Conservation (phyloP, 2,888 invertebrate genomes). For the Neoscelio sp. region DNA sequence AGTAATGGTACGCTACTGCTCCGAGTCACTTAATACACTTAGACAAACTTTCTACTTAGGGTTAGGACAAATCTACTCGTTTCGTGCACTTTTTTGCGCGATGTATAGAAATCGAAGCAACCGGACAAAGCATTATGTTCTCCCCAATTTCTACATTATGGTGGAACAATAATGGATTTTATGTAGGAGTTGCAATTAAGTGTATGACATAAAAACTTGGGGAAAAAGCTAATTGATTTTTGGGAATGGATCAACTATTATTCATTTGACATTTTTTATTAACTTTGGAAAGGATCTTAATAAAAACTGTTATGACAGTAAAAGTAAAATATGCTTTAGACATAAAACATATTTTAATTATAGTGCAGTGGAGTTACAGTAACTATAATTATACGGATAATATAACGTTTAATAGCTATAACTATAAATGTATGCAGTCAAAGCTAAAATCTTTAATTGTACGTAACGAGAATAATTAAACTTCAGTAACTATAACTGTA, state of each 20-base stretch:
- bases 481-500: not conserved
- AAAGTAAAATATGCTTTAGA: slow-evolving; percentile 35
- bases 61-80: slow-evolving; percentile 35
- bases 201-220: slow-evolving; percentile 24
- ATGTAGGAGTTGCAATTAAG: slow-evolving; percentile 23
- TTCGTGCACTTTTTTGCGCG: slow-evolving; percentile 31
- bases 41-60: slow-evolving; percentile 41
- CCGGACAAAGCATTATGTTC: slow-evolving; percentile 19
- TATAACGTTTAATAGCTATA: slow-evolving; percentile 19
- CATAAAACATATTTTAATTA: slow-evolving; percentile 32
- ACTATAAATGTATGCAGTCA: slow-evolving; percentile 23
- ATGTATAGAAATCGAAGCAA: slow-evolving; percentile 3
- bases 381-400: slow-evolving; percentile 12
- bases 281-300: too few species aligned
- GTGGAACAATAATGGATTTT: slow-evolving; percentile 41
- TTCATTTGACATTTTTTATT: slow-evolving; percentile 33
- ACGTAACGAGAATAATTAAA: not conserved
- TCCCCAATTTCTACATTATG: slow-evolving; percentile 33
- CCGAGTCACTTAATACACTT: slow-evolving; percentile 69
- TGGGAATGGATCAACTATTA: slow-evolving; percentile 14
- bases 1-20: slow-evolving; percentile 45
- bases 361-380: not conserved
- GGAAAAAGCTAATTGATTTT: slow-evolving; percentile 58
- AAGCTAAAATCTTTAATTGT: slow-evolving; percentile 30
- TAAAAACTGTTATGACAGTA: too few species aligned